A percentile compares a stretch with the other conserved stretches of the same genome.
phyloP scores from a whole-genome alignment of 2,888 invertebrate genomes.

The Girardia tigrina region DNA sequence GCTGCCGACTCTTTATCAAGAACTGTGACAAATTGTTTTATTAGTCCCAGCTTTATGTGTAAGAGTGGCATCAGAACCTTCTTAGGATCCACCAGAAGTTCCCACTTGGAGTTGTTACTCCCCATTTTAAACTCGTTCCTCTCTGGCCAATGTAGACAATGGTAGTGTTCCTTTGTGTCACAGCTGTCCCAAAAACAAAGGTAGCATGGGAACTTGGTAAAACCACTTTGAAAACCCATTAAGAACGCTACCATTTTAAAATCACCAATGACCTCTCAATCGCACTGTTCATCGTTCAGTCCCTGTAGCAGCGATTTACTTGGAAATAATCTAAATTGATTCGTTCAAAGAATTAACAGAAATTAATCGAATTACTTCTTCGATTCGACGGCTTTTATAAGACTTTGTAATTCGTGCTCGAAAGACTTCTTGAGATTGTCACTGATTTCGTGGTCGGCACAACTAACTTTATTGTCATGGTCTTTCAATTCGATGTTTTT shows the following conservation, averaged over 20 bases:
- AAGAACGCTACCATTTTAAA: slow-evolving; percentile 42
- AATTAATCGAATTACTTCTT: neutral
- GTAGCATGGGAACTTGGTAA: slow-evolving; percentile 37
- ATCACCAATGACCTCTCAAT: slow-evolving; percentile 41
- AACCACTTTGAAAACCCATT: slow-evolving; percentile 38
- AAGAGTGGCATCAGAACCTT: slow-evolving; percentile 35
- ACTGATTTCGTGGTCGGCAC: neutral
- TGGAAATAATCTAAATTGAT: neutral
- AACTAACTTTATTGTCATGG: neutral
- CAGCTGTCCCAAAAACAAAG: slow-evolving; percentile 21
- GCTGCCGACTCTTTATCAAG: neutral
- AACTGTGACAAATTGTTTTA: neutral
- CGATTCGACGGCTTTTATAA: neutral
- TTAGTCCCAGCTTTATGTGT: slow-evolving; percentile 7
- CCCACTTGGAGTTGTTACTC: slow-evolving; percentile 30
- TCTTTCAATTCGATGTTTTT: neutral
- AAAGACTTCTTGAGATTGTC: neutral
- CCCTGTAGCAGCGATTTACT: slow-evolving; percentile 37
- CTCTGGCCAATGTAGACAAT: neutral
- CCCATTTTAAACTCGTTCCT: slow-evolving; percentile 16
- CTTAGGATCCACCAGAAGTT: neutral
- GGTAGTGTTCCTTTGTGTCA: slow-evolving; percentile 23
- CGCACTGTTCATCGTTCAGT: slow-evolving; percentile 41
- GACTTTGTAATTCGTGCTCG: neutral
- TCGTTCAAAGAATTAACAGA: neutral